Evolutionary conservation across 35 echinoderm and acorn worm species (phyloP).

Genomic region (Stichopus chloronotus): DNA sequence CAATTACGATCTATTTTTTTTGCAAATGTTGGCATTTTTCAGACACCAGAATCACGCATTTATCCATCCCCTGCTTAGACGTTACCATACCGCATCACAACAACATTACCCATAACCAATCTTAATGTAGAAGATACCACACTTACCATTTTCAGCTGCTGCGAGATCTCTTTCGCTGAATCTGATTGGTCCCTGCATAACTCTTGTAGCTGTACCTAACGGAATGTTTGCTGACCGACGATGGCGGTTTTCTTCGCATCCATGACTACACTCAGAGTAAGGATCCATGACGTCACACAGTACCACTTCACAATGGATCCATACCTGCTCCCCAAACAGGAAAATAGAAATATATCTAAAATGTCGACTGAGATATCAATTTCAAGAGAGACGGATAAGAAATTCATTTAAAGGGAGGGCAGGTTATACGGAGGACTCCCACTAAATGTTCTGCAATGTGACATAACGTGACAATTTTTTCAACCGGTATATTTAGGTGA

Average conservation of each 20-base stretch:
- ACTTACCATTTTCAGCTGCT: not conserved
- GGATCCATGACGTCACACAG: constrained; percentile 1
- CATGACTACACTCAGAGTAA: constrained; percentile 11
- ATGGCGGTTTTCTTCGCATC: not conserved
- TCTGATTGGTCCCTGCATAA: constrained; percentile 9
- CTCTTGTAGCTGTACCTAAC: not conserved
- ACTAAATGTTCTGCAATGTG: no score
- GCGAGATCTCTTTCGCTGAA: not conserved
- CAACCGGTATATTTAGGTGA: no score
- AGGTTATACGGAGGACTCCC: no score
- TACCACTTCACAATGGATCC: constrained; percentile 21
- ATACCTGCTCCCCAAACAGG: not conserved
- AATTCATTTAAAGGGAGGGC: no score
- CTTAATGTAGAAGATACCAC: not conserved
- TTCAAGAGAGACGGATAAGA: no score
- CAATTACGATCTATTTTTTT: not conserved
- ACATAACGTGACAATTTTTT: no score
- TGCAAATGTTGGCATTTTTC: not conserved
- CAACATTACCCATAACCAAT: not conserved
- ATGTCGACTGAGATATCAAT: no score
- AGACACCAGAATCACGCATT: not conserved
- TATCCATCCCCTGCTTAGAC: not conserved
- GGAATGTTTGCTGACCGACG: not conserved
- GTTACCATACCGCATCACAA: not conserved
- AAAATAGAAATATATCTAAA: no score